Evolutionary conservation across 1,140 invertebrate genomes (phyloP).

Genomic region (Phthorimaea operculella): DNA sequence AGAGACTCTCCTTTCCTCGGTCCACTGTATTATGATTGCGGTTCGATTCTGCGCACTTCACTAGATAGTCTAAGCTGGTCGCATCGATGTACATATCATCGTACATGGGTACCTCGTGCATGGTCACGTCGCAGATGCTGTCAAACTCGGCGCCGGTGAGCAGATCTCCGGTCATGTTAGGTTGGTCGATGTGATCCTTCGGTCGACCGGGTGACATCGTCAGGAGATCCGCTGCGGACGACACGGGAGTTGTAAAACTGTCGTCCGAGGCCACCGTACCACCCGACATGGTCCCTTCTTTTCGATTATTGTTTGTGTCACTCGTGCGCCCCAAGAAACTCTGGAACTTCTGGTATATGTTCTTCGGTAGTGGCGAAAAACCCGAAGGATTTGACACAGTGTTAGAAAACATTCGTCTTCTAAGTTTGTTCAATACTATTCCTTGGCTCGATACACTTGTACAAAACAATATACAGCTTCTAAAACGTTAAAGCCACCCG

Average conservation of each 20-base stretch:
- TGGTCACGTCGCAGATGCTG: slow-evolving; percentile 54
- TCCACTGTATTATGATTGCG: slow-evolving; percentile 40
- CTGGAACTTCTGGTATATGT: slow-evolving; percentile 29
- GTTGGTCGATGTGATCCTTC: slow-evolving; percentile 22
- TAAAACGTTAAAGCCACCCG: neutral
- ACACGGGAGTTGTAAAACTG: slow-evolving; percentile 43
- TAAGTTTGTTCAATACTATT: neutral
- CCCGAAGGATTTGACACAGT: slow-evolving; percentile 16
- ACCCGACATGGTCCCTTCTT: slow-evolving; percentile 33
- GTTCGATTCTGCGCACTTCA: slow-evolving; percentile 46
- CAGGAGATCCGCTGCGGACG: slow-evolving; percentile 48
- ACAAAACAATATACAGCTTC: neutral
- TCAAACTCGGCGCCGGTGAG: slow-evolving; percentile 49
- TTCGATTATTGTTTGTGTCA: slow-evolving; percentile 12
- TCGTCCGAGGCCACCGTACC: slow-evolving; percentile 35
- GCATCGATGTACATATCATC: slow-evolving; percentile 51
- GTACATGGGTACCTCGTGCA: slow-evolving; percentile 45
- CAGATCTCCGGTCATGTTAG: slow-evolving; percentile 40
- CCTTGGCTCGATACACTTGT: neutral
- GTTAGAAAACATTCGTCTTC: slow-evolving; percentile 29
- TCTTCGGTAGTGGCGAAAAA: slow-evolving; percentile 12
- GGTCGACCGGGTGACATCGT: slow-evolving; percentile 39
- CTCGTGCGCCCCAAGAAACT: slow-evolving; percentile 18
- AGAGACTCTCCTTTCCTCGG: slow-evolving; percentile 69
- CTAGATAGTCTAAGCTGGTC: slow-evolving; percentile 50